phyloP scores from a whole-genome alignment of 2,888 invertebrate species.

The Dynastes tityus region DNA sequence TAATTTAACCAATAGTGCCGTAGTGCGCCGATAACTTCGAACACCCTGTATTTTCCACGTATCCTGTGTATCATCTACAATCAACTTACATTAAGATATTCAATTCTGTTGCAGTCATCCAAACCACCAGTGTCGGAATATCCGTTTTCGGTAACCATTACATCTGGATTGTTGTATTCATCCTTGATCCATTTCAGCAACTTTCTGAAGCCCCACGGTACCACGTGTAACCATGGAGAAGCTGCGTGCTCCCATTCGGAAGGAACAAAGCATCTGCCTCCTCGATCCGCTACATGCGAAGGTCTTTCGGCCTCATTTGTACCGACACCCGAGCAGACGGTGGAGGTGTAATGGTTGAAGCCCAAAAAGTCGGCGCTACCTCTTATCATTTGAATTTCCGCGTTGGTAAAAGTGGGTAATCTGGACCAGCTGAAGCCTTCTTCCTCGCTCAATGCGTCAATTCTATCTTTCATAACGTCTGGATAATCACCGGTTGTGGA shows the following conservation, averaged over 20 bases:
- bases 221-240: slow-evolving; percentile 62
- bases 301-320: slow-evolving; percentile 66
- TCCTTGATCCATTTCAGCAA: slow-evolving; percentile 76
- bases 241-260: slow-evolving; percentile 34
- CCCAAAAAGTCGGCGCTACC: slow-evolving; percentile 79
- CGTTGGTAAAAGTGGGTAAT: slow-evolving; percentile 75
- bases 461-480: slow-evolving; percentile 68
- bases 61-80: slow-evolving; percentile 59
- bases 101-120: slow-evolving; percentile 71
- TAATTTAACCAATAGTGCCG: too few relatives aligned
- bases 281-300: slow-evolving; percentile 69
- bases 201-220: slow-evolving; percentile 79
- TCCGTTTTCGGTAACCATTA: slow-evolving; percentile 78
- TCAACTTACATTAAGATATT: slow-evolving; percentile 60
- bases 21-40: too few relatives aligned
- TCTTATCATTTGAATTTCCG: slow-evolving; percentile 75
- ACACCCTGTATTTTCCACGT: too few relatives aligned
- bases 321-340: slow-evolving; percentile 48
- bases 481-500: slow-evolving; percentile 72
- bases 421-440: slow-evolving; percentile 73
- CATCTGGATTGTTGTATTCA: slow-evolving; percentile 74
- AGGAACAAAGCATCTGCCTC: slow-evolving; percentile 5
- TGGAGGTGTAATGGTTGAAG: slow-evolving; percentile 41
- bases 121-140: slow-evolving; percentile 59
- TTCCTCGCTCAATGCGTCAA: slow-evolving; percentile 67